These are phyloP conservation scores for Ricordea florida DNA, from an alignment of 92 coral and sea anemone genomes.

Conservation along the genomic window DNA sequence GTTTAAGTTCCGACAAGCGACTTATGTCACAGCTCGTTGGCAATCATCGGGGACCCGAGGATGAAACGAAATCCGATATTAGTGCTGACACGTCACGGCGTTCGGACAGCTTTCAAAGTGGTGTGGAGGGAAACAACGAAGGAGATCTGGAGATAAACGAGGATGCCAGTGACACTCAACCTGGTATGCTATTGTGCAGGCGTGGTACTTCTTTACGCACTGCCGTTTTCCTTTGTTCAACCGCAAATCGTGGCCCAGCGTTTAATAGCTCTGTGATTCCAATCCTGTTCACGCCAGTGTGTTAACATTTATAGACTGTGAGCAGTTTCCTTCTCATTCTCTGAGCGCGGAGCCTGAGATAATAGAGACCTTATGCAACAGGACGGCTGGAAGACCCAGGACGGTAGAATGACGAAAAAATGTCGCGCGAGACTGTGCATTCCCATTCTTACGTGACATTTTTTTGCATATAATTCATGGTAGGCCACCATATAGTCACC, in stretches of 20 bases:
- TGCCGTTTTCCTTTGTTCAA: background rate
- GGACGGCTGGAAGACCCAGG: too few relatives aligned
- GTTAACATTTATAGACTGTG: too few relatives aligned
- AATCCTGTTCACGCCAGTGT: too few relatives aligned
- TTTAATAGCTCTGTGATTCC: too few relatives aligned
- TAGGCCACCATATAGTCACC: too few relatives aligned
- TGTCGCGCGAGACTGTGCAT: too few relatives aligned
- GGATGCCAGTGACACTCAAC: background rate
- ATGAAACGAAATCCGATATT: slow-evolving; percentile 72
- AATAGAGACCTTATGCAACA: too few relatives aligned
- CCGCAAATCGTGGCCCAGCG: background rate
- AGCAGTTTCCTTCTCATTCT: too few relatives aligned
- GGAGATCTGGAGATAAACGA: slow-evolving; percentile 1
- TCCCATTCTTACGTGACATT: too few relatives aligned
- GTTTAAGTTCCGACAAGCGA: slow-evolving; percentile 70
- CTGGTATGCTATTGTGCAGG: background rate
- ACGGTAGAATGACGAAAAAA: too few relatives aligned
- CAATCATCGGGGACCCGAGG: slow-evolving; percentile 42
- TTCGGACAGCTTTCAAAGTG: slow-evolving; percentile 45
- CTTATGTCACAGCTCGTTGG: slow-evolving; percentile 60
- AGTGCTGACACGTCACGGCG: slow-evolving; percentile 54
- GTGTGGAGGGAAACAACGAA: slow-evolving; percentile 31
- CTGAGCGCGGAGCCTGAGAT: too few relatives aligned
- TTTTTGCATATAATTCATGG: too few relatives aligned
- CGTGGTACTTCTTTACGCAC: background rate